These are phyloP conservation scores for Rynchops niger DNA, from an alignment of 2,113 vertebrate species.

Conservation along the genomic window DNA sequence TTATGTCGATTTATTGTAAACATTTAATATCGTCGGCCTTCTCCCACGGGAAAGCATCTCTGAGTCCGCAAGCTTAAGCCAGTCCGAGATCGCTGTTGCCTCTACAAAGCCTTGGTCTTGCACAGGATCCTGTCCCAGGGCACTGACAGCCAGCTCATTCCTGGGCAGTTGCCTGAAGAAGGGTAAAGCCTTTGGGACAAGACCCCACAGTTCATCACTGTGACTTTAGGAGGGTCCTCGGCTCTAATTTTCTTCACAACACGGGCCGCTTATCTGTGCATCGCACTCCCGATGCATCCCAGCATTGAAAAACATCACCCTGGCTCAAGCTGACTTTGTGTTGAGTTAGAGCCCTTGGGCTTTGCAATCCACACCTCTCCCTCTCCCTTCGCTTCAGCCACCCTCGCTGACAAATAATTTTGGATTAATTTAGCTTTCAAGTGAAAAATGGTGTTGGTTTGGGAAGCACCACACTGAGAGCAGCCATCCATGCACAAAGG, in stretches of 20 bases:
- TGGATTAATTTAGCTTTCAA: neutral
- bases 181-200: neutral
- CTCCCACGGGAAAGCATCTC: neutral
- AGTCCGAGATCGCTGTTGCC: neutral
- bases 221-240: accelerated
- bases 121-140: neutral
- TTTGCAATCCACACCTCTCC: neutral
- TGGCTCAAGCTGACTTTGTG: neutral
- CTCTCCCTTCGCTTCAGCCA: neutral
- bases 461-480: neutral
- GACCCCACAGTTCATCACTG: neutral
- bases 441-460: neutral
- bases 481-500: neutral
- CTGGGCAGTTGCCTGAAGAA: neutral
- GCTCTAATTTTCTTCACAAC: neutral
- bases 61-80: accelerated
- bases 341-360: neutral
- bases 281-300: neutral
- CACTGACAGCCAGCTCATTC: neutral
- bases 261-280: neutral
- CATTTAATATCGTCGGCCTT: neutral
- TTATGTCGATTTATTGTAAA: neutral
- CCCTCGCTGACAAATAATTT: neutral
- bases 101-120: neutral
- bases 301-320: neutral